These are phyloP conservation scores for Crotalus helleri DNA, from an alignment of 2,113 vertebrate species.

Conservation along the genomic window DNA sequence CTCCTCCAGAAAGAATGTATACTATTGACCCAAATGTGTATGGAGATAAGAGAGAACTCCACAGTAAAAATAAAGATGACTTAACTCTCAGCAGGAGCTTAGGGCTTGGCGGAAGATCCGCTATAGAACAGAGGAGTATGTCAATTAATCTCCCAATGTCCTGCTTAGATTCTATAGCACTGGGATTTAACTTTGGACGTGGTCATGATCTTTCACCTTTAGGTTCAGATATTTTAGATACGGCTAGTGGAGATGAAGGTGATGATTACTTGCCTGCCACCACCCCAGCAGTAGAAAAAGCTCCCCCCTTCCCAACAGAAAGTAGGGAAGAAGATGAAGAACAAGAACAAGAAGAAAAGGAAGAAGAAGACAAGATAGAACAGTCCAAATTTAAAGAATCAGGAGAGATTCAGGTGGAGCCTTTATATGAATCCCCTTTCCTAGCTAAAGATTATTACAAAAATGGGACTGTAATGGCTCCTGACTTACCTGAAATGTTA, in stretches of 20 bases:
- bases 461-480: slow-evolving; percentile 87
- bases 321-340: slow-evolving; percentile 66
- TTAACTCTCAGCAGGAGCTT: slow-evolving; percentile 90
- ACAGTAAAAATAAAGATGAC: slow-evolving; percentile 88
- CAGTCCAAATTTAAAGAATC: slow-evolving; percentile 56
- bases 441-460: slow-evolving; percentile 80
- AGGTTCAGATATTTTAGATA: slow-evolving; percentile 94
- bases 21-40: slow-evolving; percentile 79
- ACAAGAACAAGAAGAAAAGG: neutral
- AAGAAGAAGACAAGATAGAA: slow-evolving; percentile 55
- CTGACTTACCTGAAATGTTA: slow-evolving; percentile 96
- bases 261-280: slow-evolving; percentile 92
- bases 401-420: slow-evolving; percentile 72
- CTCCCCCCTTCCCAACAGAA: slow-evolving; percentile 79
- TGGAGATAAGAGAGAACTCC: slow-evolving; percentile 76
- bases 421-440: slow-evolving; percentile 77
- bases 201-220: slow-evolving; percentile 89
- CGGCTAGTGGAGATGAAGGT: slow-evolving; percentile 91
- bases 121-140: slow-evolving; percentile 97
- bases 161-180: slow-evolving; percentile 82
- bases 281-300: slow-evolving; percentile 85
- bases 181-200: slow-evolving; percentile 84
- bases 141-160: slow-evolving; percentile 96
- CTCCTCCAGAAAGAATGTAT: slow-evolving; percentile 76
- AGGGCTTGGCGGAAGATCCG: slow-evolving; percentile 81